These are phyloP conservation scores for Gryllus bimaculatus DNA, from an alignment of 1,140 invertebrate species.

Conservation along the genomic window DNA sequence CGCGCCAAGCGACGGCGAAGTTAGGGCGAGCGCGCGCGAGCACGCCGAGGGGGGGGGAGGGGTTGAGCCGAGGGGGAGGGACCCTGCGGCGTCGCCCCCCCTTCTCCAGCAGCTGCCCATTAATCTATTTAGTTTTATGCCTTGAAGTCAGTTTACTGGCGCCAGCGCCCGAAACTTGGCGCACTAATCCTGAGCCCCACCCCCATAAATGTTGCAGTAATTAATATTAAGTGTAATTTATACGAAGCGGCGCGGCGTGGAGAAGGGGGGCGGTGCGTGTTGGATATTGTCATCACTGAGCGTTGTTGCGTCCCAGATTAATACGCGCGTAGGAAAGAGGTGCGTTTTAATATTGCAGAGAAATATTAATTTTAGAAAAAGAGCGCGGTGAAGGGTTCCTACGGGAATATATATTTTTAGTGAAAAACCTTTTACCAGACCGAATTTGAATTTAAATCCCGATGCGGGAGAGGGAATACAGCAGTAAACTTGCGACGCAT, in stretches of 20 bases:
- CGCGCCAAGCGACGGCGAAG: not conserved
- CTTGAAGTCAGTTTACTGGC: not conserved
- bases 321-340: not conserved
- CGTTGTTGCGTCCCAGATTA: not conserved
- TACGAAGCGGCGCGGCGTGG: not conserved
- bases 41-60: not conserved
- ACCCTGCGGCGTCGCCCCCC: not conserved
- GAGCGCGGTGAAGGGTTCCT: not conserved
- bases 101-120: not conserved
- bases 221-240: constrained; percentile 6
- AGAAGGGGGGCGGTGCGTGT: not conserved
- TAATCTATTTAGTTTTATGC: constrained; percentile 6
- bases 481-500: not conserved
- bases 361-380: constrained; percentile 6
- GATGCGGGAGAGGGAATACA: not conserved
- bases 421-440: not conserved
- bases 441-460: constrained; percentile 5
- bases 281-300: not conserved
- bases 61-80: not conserved
- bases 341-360: not conserved
- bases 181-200: not conserved
- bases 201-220: constrained; percentile 4
- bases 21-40: not conserved
- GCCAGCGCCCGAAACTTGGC: not conserved
- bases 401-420: not conserved